Base-by-base conservation (phyloP, 1,140 invertebrate genomes). In the Philopotamus ludificatus region DNA sequence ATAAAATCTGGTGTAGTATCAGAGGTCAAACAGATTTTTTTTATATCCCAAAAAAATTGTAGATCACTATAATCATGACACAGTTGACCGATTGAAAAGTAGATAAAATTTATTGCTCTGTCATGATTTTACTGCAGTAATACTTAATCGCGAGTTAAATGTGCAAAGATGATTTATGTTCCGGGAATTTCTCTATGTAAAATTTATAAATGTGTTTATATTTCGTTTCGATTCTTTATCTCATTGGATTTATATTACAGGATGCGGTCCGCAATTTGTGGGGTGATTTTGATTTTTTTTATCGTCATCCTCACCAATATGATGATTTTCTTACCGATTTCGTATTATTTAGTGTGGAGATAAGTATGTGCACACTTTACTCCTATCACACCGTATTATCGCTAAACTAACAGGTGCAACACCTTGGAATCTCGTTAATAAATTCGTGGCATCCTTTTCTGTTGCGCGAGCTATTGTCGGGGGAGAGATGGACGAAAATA, bases 401-500 rank as follows among this genome's bases (percentile, higher is more conserved):
- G 53, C 47, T 18, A 59, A 70, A 39, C 64, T 49, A 66, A 70
- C 67, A 70, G 67, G 67, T 70, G 67, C 67, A 49, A 66, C 16
- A 10, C 18, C 60, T 67, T 50, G 26, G 16, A 18, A 18, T 28
- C 23, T 53, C 45, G 45, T 21, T 9, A 21, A 57, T 15, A 57
- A 41, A 23, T 23, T 47, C 16, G 10, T 16, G 12, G 44, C 44
- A 44, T 63, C 60, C 51, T 44, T 57, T 45, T 61, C 63, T 16
- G 20, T 4, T 10, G 23, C 16, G 16, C 39, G 12, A 28, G 44
- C 28, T 22, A n/a, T n/a, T n/a, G n/a, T n/a, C n/a, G n/a, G 10
- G 54, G 66, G 44, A 39, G 57, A 62, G 67, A 60, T 28, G 47
- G 53, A 15, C 28, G 18, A 15, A 61, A n/a, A 2, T 62, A 47